Evolutionary conservation across 2,888 invertebrate genomes (phyloP), one percentile per base, ranked within the genome.

Genomic region (Limnephilus rhombicus): DNA sequence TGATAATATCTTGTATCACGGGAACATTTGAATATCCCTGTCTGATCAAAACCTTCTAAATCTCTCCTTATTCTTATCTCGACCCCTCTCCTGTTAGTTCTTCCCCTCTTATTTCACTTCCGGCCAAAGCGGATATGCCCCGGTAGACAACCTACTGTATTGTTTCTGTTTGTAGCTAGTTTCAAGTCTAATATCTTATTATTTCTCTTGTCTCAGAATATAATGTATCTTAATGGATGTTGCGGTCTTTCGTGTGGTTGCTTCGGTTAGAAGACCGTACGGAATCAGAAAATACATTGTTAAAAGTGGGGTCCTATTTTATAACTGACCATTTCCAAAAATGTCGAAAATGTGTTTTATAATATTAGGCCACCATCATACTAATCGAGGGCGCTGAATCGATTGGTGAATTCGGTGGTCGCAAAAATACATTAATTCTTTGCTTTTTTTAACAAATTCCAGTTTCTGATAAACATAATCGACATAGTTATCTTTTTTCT

Each of bases 81-180:
- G 86, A 41, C 29, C 87, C 86, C 87, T 85, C 68, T 85, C 68
- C 34, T 87, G 13, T 29, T 68, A 68, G 34, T 45, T 41, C 45
- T 86, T 90, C 87, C 81, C 92, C 87, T 87, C 49, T 41, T 49
- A 53, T 31, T 49, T 45, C 41, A 89, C 91, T 91, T 91, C 92
- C 92, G 90, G 90, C 29, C 83, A 29, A 88, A 80, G 88, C 92
- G 92, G 92, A 92, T 91, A 91, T 91, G 86, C 92, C 85, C 41
- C 85, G 37, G 80, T 92, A 90, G 85, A 49, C 92, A 92, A n/a
- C 49, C 85, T 37, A n/a, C 45, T 85, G 41, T 45, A 18, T 11
- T 41, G 45, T 37, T 49, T 15, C 2, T 24, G 68, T 68, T 68
- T 68, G 68, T 68, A 1, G 9, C 9, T 68, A 68, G 68, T 24